phyloP scores from a whole-genome alignment of 2,888 invertebrate genomes.

The Tipula confusa region DNA sequence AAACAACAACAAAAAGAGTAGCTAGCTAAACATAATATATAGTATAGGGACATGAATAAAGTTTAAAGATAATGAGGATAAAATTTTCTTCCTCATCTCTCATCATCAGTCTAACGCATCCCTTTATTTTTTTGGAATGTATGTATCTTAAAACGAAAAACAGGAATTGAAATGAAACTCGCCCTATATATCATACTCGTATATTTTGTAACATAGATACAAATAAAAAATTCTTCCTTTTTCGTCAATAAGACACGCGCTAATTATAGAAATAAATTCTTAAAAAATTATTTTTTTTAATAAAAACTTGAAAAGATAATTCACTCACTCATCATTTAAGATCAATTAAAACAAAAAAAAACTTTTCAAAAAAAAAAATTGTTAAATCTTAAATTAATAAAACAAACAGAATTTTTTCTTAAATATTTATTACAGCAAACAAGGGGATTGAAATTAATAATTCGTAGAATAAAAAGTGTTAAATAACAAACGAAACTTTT shows the following conservation, averaged over 20 bases:
- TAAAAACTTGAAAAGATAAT: neutral
- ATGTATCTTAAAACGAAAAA: neutral
- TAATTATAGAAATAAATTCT: neutral
- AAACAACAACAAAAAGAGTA: neutral
- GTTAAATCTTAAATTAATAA: neutral
- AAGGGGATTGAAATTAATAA: neutral
- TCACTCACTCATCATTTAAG: constrained; percentile 25
- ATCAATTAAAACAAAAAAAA: neutral
- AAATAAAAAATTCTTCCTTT: no score
- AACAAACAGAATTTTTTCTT: neutral
- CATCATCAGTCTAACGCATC: neutral
- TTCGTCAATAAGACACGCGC: neutral
- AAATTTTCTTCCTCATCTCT: constrained; percentile 5
- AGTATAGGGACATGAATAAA: constrained; percentile 4
- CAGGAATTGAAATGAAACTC: neutral
- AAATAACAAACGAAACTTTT: neutral
- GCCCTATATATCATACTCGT: neutral
- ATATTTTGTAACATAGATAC: neutral
- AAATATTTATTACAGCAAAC: constrained; percentile 6
- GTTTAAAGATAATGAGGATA: constrained; percentile 12
- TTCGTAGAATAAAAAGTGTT: neutral
- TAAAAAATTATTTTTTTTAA: neutral
- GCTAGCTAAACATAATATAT: neutral
- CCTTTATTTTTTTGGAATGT: neutral
- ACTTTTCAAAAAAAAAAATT: neutral